A percentile compares a stretch with the other conserved stretches of the same genome.
Evolutionary conservation across 2,797 vertebrate species (phyloP).

Genomic region (Cyclopterus lumpus): DNA sequence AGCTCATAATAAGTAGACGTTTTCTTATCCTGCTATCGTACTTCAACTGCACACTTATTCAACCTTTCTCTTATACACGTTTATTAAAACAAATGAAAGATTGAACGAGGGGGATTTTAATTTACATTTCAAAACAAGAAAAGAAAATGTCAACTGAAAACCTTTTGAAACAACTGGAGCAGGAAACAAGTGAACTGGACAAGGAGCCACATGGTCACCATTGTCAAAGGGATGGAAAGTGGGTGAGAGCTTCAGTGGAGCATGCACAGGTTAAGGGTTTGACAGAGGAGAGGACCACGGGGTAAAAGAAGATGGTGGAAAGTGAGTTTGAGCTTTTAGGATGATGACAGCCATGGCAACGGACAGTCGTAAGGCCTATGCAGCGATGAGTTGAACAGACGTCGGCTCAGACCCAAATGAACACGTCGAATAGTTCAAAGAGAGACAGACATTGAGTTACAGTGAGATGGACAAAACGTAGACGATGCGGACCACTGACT

Average conservation of each 20-base stretch:
- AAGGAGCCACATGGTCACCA: slow-evolving; percentile 34
- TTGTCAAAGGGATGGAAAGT: slow-evolving; percentile 22
- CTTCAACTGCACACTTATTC: neutral
- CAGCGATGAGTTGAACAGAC: slow-evolving; percentile 38
- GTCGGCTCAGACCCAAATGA: slow-evolving; percentile 36
- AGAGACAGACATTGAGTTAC: slow-evolving; percentile 32
- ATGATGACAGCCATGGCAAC: slow-evolving; percentile 54
- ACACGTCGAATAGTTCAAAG: slow-evolving; percentile 20
- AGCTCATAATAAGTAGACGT: neutral
- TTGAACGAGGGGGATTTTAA: neutral
- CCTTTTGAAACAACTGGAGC: neutral
- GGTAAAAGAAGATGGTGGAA: slow-evolving; percentile 45
- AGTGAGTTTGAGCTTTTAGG: slow-evolving; percentile 41
- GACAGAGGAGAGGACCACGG: slow-evolving; percentile 37
- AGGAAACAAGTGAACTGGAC: slow-evolving; percentile 24
- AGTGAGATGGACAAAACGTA: slow-evolving; percentile 49
- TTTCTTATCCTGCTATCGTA: neutral
- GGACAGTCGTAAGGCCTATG: slow-evolving; percentile 27
- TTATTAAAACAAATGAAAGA: neutral
- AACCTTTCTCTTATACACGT: neutral
- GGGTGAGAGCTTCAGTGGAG: slow-evolving; percentile 24
- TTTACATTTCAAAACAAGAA: neutral
- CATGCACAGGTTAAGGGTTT: slow-evolving; percentile 12
- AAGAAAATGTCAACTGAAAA: neutral
- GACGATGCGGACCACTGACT: slow-evolving; percentile 51